Evolutionary conservation across 2,113 vertebrate genomes (phyloP).

Genomic region (Diadophis punctatus): DNA sequence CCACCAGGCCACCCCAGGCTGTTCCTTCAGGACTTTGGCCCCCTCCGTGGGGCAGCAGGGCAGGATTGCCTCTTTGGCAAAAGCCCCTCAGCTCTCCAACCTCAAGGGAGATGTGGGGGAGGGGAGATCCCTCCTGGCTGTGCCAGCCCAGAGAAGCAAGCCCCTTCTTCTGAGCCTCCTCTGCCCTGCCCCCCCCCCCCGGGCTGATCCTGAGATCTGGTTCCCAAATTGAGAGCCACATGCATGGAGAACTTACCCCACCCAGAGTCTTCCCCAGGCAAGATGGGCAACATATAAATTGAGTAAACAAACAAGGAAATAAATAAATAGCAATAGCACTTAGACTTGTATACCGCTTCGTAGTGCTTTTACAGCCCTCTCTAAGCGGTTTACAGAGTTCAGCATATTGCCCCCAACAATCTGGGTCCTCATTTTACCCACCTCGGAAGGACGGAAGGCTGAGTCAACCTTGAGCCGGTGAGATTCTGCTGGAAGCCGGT

Average conservation of each 20-base stretch:
- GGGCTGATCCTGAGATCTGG: not conserved
- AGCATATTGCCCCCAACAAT: too few species aligned
- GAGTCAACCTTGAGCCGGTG: too few species aligned
- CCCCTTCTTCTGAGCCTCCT: not conserved
- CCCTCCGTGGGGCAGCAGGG: not conserved
- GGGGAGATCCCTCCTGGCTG: not conserved
- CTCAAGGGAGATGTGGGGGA: not conserved
- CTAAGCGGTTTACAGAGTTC: too few species aligned
- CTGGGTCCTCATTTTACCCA: too few species aligned
- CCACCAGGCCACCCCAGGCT: not conserved
- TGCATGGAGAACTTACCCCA: not conserved
- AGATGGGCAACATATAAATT: too few species aligned
- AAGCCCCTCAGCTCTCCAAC: not conserved
- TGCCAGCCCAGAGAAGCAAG: not conserved
- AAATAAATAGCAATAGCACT: too few species aligned
- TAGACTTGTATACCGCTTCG: too few species aligned
- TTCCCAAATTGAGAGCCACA: not conserved
- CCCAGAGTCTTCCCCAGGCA: not conserved
- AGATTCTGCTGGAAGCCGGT: too few species aligned
- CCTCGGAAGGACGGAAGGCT: too few species aligned
- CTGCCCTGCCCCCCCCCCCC: rapidly evolving
- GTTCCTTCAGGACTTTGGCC: not conserved
- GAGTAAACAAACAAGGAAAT: too few species aligned
- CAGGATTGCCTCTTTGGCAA: not conserved
- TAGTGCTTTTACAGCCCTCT: too few species aligned